A percentile compares a stretch with the other conserved stretches of the same genome.
phyloP scores from a whole-genome alignment of 2,113 vertebrate genomes.

The Charadrius vociferus region DNA sequence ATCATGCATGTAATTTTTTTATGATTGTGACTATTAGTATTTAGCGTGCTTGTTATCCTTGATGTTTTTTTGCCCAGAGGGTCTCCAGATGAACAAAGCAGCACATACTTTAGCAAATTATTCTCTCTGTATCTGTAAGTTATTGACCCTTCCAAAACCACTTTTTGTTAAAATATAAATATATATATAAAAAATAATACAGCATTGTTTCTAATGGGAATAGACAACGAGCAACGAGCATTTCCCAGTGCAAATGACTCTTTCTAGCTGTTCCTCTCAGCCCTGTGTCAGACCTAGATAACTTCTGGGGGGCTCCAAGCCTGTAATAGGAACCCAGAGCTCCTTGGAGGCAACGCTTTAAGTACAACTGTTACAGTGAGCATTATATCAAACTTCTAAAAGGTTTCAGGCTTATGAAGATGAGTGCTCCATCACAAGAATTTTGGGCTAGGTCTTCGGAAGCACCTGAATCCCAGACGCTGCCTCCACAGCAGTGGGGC shows the following conservation, averaged over 20 bases:
- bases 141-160: constrained; percentile 64
- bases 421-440: neutral
- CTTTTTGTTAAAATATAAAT: constrained; percentile 1
- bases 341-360: neutral
- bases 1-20: constrained; percentile 70
- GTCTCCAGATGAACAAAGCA: constrained; percentile 53
- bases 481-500: neutral
- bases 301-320: neutral
- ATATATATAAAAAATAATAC: neutral
- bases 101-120: constrained; percentile 55
- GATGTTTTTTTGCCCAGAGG: constrained; percentile 55
- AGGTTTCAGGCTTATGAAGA: neutral
- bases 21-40: constrained; percentile 71
- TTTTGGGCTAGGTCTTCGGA: neutral
- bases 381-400: neutral
- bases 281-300: neutral
- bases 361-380: neutral
- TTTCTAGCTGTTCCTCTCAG: constrained; percentile 11
- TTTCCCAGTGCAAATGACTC: constrained; percentile 38
- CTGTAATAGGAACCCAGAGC: neutral
- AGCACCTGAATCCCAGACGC: neutral
- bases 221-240: constrained; percentile 46
- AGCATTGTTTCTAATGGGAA: constrained; percentile 54
- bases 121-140: constrained; percentile 64
- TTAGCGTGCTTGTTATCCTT: constrained; percentile 67